Evolutionary conservation across 2,888 invertebrate genomes (phyloP), one percentile per base, ranked within the genome.

Genomic region (Tryphoninae sp.): DNA sequence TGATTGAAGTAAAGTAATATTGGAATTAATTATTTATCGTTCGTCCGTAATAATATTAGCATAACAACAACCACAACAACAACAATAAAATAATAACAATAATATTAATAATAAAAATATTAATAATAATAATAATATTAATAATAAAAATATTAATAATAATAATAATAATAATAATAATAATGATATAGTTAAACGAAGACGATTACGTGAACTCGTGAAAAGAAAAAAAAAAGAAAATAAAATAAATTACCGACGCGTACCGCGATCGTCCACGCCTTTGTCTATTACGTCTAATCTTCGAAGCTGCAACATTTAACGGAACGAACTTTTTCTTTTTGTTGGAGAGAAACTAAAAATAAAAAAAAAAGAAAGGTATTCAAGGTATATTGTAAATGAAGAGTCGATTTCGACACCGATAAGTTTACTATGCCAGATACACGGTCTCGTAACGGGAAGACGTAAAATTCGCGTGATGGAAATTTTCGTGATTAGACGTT

Each of bases 401-500:
- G 45, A 45, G 45, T 61, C 65, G 49, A 33, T 65, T 55, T 53
- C 22, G 42, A 68, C 19, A 33, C 53, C 51, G 49, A 75, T 53
- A 2, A n/a, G n/a, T 53, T 62, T 45, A 11, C 6, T 26, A 13
- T 8, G 19, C 33, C 8, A 45, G 22, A 73, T 6, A 19, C 42
- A 64, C 55, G 11, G 55, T 68, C 11, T 3, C 23, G 51, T 51
- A 64, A 53, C 7, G 22, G 26, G 19, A 68, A 55, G 13, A 55
- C 49, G 4, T 19, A 42, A 62, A 33, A 26, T 26, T 67, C 19
- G 55, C 55, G 55, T 64, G 58, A 53, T 42, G 22, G 55, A 64
- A 75, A 74, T 74, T 74, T 74, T 79, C 74, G 42, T 68, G 45
- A 67, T 71, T 58, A 26, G 77, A 59, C 58, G 51, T 8, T 77